These are phyloP conservation scores for Philopotamus ludificatus DNA, from an alignment of 1,140 invertebrate genomes.

Conservation along the genomic window DNA sequence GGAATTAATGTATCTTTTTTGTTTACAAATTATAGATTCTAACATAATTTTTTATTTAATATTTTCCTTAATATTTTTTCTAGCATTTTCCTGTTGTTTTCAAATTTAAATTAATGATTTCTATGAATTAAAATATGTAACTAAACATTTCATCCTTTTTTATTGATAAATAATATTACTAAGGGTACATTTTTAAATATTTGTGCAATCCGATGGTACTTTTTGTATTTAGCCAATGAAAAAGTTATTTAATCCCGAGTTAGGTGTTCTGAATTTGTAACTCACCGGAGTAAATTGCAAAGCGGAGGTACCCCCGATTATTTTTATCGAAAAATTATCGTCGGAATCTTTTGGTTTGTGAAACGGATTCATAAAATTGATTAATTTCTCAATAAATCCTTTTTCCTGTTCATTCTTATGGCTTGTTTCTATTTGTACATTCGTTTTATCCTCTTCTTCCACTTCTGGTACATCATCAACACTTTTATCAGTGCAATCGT, in stretches of 20 bases:
- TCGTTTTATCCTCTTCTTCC: not conserved
- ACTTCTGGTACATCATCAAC: not conserved
- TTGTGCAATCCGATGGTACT: not conserved
- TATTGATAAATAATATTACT: not conserved
- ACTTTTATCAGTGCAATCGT: not conserved
- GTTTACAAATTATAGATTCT: too few species aligned
- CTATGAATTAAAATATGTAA: not conserved
- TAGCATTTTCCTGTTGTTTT: not conserved
- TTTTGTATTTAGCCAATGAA: too few species aligned
- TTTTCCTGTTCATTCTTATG: not conserved
- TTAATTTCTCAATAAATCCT: not conserved
- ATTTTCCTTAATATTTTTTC: too few species aligned
- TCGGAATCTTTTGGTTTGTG: not conserved
- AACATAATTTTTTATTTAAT: too few species aligned
- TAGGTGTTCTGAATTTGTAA: not conserved
- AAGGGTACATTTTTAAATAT: not conserved
- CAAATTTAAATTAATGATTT: not conserved
- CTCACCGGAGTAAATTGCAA: constrained; percentile 1
- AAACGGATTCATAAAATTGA: not conserved
- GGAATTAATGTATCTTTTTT: too few species aligned
- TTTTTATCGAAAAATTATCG: not conserved
- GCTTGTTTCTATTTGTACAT: not conserved
- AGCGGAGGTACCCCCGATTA: constrained; percentile 11
- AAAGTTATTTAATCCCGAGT: too few species aligned
- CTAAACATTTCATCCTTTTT: not conserved